Percentiles rank a stretch among this genome's conserved stretches.
Conservation (phyloP, 2,797 vertebrate genomes). For the Tolypeutes matacus region DNA sequence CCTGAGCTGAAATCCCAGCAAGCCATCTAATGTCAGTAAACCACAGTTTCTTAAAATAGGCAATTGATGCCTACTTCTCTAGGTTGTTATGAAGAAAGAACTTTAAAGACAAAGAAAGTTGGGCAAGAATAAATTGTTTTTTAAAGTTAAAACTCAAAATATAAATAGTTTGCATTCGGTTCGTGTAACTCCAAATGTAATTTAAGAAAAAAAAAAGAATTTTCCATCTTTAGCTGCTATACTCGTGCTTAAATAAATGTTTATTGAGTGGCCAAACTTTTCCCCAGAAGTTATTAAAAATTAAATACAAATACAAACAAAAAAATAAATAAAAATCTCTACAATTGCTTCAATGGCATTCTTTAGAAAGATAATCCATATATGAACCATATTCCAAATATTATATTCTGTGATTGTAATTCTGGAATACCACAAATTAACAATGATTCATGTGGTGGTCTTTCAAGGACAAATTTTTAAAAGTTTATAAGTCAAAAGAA, state of each 20-base stretch:
- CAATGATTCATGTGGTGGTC: not conserved
- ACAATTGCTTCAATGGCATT: not conserved
- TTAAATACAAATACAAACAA: not conserved
- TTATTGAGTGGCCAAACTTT: not conserved
- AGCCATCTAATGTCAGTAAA: not conserved
- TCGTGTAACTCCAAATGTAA: not conserved
- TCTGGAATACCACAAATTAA: not conserved
- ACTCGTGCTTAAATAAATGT: not conserved
- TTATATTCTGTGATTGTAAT: not conserved
- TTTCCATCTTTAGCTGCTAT: not conserved
- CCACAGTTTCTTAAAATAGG: not conserved
- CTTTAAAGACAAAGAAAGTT: constrained; percentile 1
- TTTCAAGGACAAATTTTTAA: not conserved
- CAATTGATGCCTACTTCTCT: not conserved
- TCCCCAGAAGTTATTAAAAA: not conserved
- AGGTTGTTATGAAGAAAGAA: not conserved
- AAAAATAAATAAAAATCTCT: not conserved
- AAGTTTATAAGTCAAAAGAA: not conserved
- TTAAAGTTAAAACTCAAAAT: not conserved
- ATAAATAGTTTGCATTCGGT: not conserved
- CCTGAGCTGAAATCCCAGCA: not conserved
- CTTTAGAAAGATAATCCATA: not conserved
- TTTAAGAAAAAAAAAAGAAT: not conserved
- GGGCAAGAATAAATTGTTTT: not conserved
- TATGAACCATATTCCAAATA: not conserved